phyloP scores from a whole-genome alignment of 1,140 invertebrate genomes.

The Cylas formicarius region DNA sequence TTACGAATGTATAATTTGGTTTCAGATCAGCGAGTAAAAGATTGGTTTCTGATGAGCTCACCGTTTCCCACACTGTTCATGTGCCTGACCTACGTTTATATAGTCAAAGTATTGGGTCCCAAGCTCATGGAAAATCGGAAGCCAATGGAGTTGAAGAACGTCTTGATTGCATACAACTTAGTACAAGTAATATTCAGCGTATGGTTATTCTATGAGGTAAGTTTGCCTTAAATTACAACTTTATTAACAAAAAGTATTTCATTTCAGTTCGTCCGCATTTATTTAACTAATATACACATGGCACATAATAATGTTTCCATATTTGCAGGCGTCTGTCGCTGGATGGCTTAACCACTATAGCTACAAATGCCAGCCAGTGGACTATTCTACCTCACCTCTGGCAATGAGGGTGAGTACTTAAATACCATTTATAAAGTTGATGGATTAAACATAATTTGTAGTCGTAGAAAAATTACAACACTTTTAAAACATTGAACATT shows the following conservation, averaged over 20 bases:
- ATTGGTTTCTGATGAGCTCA: conserved; percentile 79
- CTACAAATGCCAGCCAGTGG: conserved; percentile 90
- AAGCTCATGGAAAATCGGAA: conserved; percentile 60
- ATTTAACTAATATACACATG: neutral
- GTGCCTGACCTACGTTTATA: conserved; percentile 68
- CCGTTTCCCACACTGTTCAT: conserved; percentile 73
- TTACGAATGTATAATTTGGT: no score
- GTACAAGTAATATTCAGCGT: conserved; percentile 54
- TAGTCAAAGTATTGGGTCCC: conserved; percentile 68
- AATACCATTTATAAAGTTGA: neutral
- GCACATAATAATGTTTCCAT: conserved; percentile 17
- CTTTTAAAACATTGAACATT: no score
- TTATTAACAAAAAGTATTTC: conserved; percentile 1
- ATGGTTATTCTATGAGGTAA: conserved; percentile 38
- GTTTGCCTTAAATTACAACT: conserved; percentile 8
- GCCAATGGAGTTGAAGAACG: conserved; percentile 55
- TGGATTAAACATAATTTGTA: neutral
- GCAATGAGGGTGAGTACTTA: conserved; percentile 77
- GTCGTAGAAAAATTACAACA: no score
- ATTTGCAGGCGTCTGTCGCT: conserved; percentile 73
- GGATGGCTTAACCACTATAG: conserved; percentile 89
- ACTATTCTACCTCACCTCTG: conserved; percentile 81
- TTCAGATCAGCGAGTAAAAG: conserved; percentile 73
- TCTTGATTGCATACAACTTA: conserved; percentile 64
- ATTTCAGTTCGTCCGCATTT: neutral